phyloP scores from a whole-genome alignment of 2,113 vertebrate genomes.

The Hemichromis elongatus region DNA sequence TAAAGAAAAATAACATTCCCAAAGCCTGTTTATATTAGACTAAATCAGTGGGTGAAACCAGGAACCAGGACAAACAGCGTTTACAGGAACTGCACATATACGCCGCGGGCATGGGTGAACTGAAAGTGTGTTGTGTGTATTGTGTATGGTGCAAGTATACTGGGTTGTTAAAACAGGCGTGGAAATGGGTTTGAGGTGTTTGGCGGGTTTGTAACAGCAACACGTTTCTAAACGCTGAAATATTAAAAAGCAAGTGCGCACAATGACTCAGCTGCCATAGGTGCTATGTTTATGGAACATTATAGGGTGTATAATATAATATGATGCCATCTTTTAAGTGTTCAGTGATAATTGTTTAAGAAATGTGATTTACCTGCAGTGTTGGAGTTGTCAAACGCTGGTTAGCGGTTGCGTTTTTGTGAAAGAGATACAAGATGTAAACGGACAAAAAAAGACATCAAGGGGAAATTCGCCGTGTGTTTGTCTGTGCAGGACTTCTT shows the following conservation, averaged over 20 bases:
- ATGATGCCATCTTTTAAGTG: too few relatives aligned
- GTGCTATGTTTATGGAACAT: neutral
- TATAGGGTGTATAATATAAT: too few relatives aligned
- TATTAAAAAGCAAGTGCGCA: neutral
- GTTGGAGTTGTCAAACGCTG: neutral
- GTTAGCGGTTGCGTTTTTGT: neutral
- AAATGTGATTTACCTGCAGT: neutral
- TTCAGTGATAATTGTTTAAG: neutral
- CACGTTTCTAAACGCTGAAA: neutral
- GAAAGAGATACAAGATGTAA: neutral
- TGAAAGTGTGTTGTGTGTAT: neutral
- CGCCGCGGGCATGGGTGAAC: rapidly evolving
- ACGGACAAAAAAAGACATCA: neutral
- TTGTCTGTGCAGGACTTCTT: slow-evolving; percentile 87
- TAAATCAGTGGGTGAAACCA: neutral
- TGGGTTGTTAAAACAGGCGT: neutral
- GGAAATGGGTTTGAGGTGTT: neutral
- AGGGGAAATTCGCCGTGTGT: neutral
- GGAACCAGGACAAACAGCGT: neutral
- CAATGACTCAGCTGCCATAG: neutral
- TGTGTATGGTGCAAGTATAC: neutral
- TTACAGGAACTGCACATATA: neutral
- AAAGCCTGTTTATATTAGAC: neutral
- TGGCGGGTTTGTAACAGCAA: neutral
- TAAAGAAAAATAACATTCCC: neutral